Percentiles rank a stretch among this genome's conserved stretches.
phyloP scores from a whole-genome alignment of 2,113 vertebrate genomes.

The Chrysemys picta region DNA sequence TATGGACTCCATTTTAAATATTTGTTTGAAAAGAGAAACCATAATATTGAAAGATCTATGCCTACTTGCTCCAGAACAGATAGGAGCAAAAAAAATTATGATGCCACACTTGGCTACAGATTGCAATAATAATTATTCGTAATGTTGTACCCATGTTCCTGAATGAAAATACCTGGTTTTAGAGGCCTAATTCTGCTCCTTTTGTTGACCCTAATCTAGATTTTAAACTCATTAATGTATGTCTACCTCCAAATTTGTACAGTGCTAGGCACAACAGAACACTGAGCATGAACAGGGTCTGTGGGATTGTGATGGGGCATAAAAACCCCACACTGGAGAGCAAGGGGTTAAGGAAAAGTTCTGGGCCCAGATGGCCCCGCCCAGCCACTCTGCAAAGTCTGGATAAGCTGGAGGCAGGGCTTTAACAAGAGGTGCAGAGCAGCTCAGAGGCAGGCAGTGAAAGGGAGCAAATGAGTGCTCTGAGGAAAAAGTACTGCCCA shows the following conservation, averaged over 20 bases:
- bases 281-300: background rate
- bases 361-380: background rate
- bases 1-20: background rate
- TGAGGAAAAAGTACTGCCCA: no score
- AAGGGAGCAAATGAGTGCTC: no score
- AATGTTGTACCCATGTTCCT: background rate
- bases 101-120: rapidly evolving
- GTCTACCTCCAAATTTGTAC: background rate
- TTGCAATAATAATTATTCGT: background rate
- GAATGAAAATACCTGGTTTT: background rate
- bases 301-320: background rate
- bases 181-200: background rate
- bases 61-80: background rate
- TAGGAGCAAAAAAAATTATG: background rate
- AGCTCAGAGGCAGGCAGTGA: background rate
- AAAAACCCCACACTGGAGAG: background rate
- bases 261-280: background rate
- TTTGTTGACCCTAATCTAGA: background rate
- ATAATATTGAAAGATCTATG: background rate
- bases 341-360: background rate
- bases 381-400: background rate
- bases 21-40: background rate
- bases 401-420: background rate
- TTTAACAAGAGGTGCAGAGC: background rate
- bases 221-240: background rate